Base-by-base conservation (phyloP, 2,888 invertebrate genomes). In the Azorinus chamasolen region DNA sequence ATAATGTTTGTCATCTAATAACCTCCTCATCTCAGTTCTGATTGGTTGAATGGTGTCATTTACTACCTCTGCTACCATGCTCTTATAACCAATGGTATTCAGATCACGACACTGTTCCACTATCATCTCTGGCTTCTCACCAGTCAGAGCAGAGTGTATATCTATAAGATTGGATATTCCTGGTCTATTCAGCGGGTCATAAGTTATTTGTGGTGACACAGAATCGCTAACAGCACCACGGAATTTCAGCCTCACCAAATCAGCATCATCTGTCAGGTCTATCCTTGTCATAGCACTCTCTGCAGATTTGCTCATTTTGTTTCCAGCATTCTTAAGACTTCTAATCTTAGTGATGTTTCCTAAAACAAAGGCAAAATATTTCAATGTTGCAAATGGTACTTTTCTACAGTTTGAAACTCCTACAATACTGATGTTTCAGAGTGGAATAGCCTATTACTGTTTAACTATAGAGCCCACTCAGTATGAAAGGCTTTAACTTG, bases 231-330 rank as follows among this genome's bases (percentile, higher is more conserved):
- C 94, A 0, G 99, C 96, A 93, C 97, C 98, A 89, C 96, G 96
- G 18, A 98, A 93, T 93, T 97, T 97, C 46, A 94, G 94, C 0
- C 94, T 83, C 62, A 98, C 95, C 16, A 93, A 93, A 48, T 96
- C 96, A 0, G 96, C 95, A 10, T 95, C 92, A 91, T 99, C 99
- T 4, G 95, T 95, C 39, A 99, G 93, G 85, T 96, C 95, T 74
- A 99, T 96, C 64, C 97, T 95, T 80, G 96, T 96, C 89, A 95
- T 96, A 0, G 95, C 92, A 93, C 97, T 96, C 0, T 94, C 91
- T 90, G 97, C 97, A 0, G 99, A 99, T 94, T 99, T 99, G 14
- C 99, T 99, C 99, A 99, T 99, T 94, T 99, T 99, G 90, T 96
- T 96, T 0, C 92, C 91, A 0, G 99, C 98, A 90, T 97, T 96